These are phyloP conservation scores for Bubo bubo DNA, from an alignment of 2,113 vertebrate species.

Conservation along the genomic window DNA sequence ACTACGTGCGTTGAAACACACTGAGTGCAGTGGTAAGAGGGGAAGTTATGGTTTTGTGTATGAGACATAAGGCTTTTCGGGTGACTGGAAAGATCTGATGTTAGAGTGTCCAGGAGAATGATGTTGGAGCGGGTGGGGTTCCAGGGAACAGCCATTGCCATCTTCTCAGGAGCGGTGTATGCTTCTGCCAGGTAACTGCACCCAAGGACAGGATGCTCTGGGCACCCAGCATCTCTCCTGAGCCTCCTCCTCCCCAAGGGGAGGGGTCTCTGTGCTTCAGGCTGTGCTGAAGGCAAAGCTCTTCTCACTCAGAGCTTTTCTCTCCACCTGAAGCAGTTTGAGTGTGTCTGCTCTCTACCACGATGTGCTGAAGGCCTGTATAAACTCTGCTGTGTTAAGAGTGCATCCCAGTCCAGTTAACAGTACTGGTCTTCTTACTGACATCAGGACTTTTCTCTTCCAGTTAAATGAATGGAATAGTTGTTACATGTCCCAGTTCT, in stretches of 20 bases:
- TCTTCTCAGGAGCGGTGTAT: not conserved
- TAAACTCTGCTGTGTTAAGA: not conserved
- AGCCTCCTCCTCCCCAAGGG: not conserved
- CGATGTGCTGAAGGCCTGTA: not conserved
- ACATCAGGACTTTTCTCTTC: not conserved
- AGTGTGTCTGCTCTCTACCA: not conserved
- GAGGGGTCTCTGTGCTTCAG: not conserved
- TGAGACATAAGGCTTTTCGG: not conserved
- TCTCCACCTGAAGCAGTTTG: not conserved
- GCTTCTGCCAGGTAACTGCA: not conserved
- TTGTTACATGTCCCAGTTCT: not conserved
- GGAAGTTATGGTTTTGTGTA: not conserved
- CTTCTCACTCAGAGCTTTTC: not conserved
- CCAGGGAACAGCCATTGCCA: not conserved
- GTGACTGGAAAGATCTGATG: not conserved
- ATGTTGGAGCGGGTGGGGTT: not conserved
- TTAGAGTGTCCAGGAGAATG: not conserved
- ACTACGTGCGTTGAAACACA: not conserved
- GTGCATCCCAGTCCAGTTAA: not conserved
- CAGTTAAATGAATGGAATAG: not conserved
- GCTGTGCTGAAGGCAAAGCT: not conserved
- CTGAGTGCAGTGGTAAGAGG: rapidly evolving
- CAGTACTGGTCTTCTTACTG: not conserved
- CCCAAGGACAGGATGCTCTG: not conserved
- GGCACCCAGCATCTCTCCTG: not conserved